phyloP scores from a whole-genome alignment of 2,888 invertebrate genomes.

The Syrphus vitripennis region DNA sequence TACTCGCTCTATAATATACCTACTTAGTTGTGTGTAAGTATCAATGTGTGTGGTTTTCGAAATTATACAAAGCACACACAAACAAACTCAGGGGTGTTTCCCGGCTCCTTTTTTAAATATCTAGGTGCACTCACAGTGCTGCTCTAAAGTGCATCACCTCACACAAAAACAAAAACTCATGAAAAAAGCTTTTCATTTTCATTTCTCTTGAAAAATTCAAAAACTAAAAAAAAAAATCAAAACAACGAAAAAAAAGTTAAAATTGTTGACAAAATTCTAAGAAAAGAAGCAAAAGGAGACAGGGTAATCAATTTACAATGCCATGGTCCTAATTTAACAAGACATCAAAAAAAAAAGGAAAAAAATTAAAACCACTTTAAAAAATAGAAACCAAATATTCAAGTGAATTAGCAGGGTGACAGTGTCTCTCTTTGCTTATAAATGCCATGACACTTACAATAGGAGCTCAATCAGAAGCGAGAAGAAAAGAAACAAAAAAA shows the following conservation, averaged over 20 bases:
- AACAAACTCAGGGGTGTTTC: conserved; percentile 59
- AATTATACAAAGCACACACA: conserved; percentile 40
- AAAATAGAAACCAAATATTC: conserved; percentile 59
- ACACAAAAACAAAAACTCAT: conserved; percentile 30
- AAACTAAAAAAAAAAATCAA: too few relatives aligned
- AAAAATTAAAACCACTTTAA: not conserved
- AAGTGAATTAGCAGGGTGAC: conserved; percentile 14
- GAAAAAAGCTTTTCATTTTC: conserved; percentile 52
- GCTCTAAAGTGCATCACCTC: conserved; percentile 52
- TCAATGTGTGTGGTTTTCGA: not conserved
- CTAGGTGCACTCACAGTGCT: conserved; percentile 32
- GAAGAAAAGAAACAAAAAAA: not conserved
- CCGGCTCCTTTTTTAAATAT: conserved; percentile 56
- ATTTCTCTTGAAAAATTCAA: not conserved
- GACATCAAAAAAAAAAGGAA: conserved; percentile 19
- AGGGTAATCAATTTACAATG: conserved; percentile 54
- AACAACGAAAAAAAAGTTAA: not conserved
- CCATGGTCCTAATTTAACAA: conserved; percentile 63
- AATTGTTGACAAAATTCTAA: conserved; percentile 32
- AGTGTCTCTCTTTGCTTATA: not conserved
- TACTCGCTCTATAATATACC: not conserved
- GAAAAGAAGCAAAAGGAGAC: conserved; percentile 10
- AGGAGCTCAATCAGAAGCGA: conserved; percentile 16
- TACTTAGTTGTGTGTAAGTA: not conserved
- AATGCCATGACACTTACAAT: conserved; percentile 38